phyloP scores from a whole-genome alignment of 1,140 invertebrate genomes.

The Cotesia chilonis region DNA sequence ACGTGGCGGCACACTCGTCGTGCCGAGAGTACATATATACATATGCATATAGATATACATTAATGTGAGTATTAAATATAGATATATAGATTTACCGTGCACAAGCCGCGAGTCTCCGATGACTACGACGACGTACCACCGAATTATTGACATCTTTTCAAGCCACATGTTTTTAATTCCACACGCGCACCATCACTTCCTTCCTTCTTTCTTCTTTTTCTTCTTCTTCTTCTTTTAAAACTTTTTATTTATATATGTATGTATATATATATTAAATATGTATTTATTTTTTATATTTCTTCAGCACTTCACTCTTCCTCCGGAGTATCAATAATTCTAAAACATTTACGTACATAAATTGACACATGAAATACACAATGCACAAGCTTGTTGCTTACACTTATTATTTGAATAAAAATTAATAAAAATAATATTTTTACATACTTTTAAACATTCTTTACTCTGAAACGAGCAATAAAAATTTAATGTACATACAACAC shows the following conservation, averaged over 20 bases:
- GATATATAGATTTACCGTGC: constrained; percentile 25
- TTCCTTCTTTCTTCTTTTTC: constrained; percentile 26
- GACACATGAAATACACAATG: background rate
- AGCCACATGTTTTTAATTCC: constrained; percentile 33
- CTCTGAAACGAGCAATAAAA: too few relatives aligned
- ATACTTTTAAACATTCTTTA: background rate
- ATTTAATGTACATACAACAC: background rate
- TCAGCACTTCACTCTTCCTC: background rate
- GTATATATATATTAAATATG: too few relatives aligned
- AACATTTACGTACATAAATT: background rate
- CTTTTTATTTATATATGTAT: background rate
- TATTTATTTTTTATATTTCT: background rate
- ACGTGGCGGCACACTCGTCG: constrained; percentile 29
- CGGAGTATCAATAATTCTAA: constrained; percentile 5
- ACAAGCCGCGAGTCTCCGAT: constrained; percentile 24
- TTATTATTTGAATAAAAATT: constrained; percentile 3
- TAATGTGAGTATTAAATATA: constrained; percentile 23
- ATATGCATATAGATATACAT: constrained; percentile 1
- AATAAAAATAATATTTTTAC: constrained; percentile 5
- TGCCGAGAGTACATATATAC: constrained; percentile 22
- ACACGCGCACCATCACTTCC: constrained; percentile 31
- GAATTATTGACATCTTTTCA: constrained; percentile 56
- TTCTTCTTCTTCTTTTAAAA: background rate
- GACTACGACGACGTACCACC: constrained; percentile 34
- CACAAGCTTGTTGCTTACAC: background rate